These are phyloP conservation scores for Asobara japonica DNA, from an alignment of 1,140 invertebrate genomes.

Conservation along the genomic window DNA sequence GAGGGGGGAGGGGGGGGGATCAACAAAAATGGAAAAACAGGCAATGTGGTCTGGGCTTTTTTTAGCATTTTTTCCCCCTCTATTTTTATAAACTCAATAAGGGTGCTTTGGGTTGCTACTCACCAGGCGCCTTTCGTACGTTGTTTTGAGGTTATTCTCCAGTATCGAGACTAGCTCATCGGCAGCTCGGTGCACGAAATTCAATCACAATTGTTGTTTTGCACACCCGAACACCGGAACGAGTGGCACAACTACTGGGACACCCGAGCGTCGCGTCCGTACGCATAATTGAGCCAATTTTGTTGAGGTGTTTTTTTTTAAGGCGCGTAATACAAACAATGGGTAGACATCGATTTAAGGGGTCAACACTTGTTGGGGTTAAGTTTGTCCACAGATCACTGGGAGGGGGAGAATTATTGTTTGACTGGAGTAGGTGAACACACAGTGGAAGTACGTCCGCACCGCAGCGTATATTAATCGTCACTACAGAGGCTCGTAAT, in stretches of 20 bases:
- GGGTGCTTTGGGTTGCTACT: not conserved
- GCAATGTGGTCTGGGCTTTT: not conserved
- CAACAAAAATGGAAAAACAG: not conserved
- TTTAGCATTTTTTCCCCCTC: not conserved
- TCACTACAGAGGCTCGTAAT: conserved; percentile 22
- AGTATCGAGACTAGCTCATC: not conserved
- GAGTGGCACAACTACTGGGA: not conserved
- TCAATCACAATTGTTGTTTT: conserved; percentile 20
- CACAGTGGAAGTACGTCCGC: conserved; percentile 14
- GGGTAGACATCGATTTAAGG: not conserved
- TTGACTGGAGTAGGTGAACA: not conserved
- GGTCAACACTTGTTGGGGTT: not conserved
- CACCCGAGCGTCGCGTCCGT: conserved; percentile 30
- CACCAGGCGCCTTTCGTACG: too few relatives aligned
- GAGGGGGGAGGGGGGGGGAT: not conserved
- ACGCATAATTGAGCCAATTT: conserved; percentile 21
- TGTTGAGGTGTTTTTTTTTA: too few relatives aligned
- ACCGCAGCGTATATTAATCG: conserved; percentile 30
- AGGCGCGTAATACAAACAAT: too few relatives aligned
- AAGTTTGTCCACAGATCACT: not conserved
- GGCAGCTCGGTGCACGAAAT: conserved; percentile 18
- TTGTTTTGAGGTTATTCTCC: too few relatives aligned
- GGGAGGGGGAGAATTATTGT: not conserved
- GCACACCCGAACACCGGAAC: conserved; percentile 23
- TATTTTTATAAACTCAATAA: not conserved